Percentiles rank a stretch among this genome's conserved stretches.
phyloP scores from a whole-genome alignment of 2,888 invertebrate species.

The Slavum lentiscoides region DNA sequence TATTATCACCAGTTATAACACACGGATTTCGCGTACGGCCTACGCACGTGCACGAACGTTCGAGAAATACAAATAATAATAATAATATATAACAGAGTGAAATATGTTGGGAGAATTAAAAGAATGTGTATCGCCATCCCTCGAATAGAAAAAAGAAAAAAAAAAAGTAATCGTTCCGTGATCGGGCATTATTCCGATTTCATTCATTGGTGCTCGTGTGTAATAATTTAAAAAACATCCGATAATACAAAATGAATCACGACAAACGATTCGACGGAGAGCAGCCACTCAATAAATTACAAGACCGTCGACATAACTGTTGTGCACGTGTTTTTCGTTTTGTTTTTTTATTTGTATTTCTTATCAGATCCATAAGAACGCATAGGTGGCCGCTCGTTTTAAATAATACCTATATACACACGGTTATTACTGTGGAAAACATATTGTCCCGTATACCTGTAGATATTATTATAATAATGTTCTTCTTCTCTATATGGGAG shows the following conservation, averaged over 20 bases:
- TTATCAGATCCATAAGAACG: conserved; percentile 36
- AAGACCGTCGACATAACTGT: conserved; percentile 33
- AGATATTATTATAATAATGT: too few species aligned
- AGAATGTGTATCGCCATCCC: too few species aligned
- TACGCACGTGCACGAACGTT: too few species aligned
- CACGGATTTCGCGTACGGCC: too few species aligned
- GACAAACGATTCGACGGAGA: conserved; percentile 20
- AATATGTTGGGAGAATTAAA: too few species aligned
- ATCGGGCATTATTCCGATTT: conserved; percentile 26
- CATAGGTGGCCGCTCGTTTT: neutral
- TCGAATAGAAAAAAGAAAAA: too few species aligned
- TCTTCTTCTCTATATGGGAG: too few species aligned
- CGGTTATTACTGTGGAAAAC: neutral
- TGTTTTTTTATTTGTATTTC: neutral
- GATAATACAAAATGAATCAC: conserved; percentile 41
- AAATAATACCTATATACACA: neutral
- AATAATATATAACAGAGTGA: too few species aligned
- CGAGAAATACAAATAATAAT: too few species aligned
- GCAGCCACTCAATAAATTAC: conserved; percentile 34
- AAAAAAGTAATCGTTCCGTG: too few species aligned
- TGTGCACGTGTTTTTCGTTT: conserved; percentile 12
- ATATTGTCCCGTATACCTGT: too few species aligned
- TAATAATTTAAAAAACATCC: conserved; percentile 5
- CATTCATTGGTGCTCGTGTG: conserved; percentile 13
- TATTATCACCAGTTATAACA: too few species aligned